Evolutionary conservation across 2,888 invertebrate genomes (phyloP).

Genomic region (Linnaemya vulpina): DNA sequence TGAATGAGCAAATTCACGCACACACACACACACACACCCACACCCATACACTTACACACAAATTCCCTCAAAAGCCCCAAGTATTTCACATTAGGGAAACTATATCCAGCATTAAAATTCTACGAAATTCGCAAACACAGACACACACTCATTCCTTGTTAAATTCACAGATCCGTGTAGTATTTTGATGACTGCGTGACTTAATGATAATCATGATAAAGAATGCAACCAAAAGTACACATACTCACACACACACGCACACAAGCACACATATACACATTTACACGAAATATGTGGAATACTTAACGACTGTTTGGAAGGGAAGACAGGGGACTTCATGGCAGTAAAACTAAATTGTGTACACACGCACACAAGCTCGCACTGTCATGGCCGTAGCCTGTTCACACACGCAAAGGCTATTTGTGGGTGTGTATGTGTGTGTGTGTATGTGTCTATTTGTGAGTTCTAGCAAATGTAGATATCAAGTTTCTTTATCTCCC

Average conservation of each 20-base stretch:
- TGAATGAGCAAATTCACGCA: neutral
- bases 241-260: neutral
- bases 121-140: conserved; percentile 1
- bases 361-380: neutral
- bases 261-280: neutral
- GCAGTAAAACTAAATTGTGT: conserved; percentile 59
- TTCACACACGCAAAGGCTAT: neutral
- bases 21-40: neutral
- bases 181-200: conserved; percentile 69
- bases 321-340: conserved; percentile 4
- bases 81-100: conserved; percentile 2
- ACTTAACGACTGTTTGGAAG: neutral
- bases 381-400: neutral
- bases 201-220: conserved; percentile 56
- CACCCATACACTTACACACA: neutral
- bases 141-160: conserved; percentile 26
- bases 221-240: conserved; percentile 5
- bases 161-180: conserved; percentile 48
- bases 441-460: too few species aligned
- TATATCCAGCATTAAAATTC: conserved; percentile 38
- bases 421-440: too few species aligned
- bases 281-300: neutral
- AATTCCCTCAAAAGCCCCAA: neutral
- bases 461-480: too few species aligned
- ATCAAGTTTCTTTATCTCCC: conserved; percentile 3